Base-by-base conservation (phyloP, 1,140 invertebrate genomes). In the Lordiphosa stackelbergi region DNA sequence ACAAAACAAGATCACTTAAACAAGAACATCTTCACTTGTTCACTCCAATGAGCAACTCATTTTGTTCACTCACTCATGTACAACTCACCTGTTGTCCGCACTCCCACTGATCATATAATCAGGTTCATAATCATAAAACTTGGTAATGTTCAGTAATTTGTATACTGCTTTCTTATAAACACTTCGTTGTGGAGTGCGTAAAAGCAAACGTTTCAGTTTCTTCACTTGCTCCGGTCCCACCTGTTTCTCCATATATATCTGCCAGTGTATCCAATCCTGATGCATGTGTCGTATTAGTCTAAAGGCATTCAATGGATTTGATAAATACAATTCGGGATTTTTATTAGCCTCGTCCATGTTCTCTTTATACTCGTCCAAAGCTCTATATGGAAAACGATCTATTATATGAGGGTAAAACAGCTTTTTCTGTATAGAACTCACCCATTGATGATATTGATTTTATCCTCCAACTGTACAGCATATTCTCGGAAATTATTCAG, bases 261-360 rank as follows among this genome's bases (percentile, higher is more conserved):
- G 63, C 74, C 74, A 84, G 2, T 49, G 37, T 9, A 42, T 11
- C 84, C 84, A 86, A 24, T 86, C 84, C 43, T 66, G 45, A 5
- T 72, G 72, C 63, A 86, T 63, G 8, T 83, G 84, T 0, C 69
- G 59, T 5, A 77, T 73, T 5, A 86, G 16, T 0, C 59, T 69
- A 5, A 85, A 81, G 36, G 59, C 37, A 36, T 71, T 75, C 0
- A 77, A n/a, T 0, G 84, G 74, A 48, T 84, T 84, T 1, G 74
- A 46, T 3, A 84, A 11, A 42, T 69, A 86, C 6, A 61, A 19
- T n/a, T 79, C 91, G 0, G 95, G 95, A 73, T 91, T 90, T 9
- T 91, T 87, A 78, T 96, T 93, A 73, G 96, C 93, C 31, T 88
- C 88, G 52, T 90, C 89, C 47, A 93, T 87, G 95, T 94, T 88